Conservation (phyloP, 2,888 invertebrate genomes). For the Hecatera dysodea region DNA sequence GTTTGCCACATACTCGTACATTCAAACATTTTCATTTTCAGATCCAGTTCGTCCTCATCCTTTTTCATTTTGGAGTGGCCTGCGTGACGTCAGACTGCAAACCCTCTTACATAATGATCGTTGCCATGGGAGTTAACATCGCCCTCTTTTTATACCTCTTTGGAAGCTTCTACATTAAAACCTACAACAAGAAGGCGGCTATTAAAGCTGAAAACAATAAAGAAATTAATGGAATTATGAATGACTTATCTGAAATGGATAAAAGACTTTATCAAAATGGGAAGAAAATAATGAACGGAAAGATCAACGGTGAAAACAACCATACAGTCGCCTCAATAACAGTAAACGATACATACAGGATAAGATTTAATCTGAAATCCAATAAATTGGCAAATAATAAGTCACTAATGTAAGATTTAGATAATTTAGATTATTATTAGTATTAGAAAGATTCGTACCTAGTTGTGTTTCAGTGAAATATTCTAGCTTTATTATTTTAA, state of each 20-base stretch:
- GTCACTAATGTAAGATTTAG: not conserved
- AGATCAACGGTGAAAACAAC: not conserved
- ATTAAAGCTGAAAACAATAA: not conserved
- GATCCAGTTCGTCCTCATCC: slow-evolving; percentile 71
- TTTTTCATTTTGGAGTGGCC: slow-evolving; percentile 62
- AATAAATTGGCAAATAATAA: slow-evolving; percentile 33
- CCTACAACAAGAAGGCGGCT: slow-evolving; percentile 60
- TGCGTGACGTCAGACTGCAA: slow-evolving; percentile 67
- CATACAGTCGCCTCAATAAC: slow-evolving; percentile 40
- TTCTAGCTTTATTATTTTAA: slow-evolving; percentile 18
- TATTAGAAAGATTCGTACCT: not conserved
- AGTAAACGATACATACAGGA: slow-evolving; percentile 43
- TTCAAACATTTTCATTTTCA: slow-evolving; percentile 60
- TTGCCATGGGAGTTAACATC: slow-evolving; percentile 60
- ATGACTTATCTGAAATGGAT: slow-evolving; percentile 2
- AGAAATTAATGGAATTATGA: not conserved
- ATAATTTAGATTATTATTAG: slow-evolving; percentile 7
- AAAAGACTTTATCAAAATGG: slow-evolving; percentile 27
- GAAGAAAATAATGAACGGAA: not conserved
- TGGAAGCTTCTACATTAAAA: slow-evolving; percentile 69
- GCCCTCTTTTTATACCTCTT: slow-evolving; percentile 72
- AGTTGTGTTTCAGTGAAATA: not conserved
- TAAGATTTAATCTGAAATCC: slow-evolving; percentile 42
- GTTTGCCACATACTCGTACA: not conserved
- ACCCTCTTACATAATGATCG: slow-evolving; percentile 66